Evolutionary conservation across 2,888 invertebrate species (phyloP).

Genomic region (Volucella inanis): DNA sequence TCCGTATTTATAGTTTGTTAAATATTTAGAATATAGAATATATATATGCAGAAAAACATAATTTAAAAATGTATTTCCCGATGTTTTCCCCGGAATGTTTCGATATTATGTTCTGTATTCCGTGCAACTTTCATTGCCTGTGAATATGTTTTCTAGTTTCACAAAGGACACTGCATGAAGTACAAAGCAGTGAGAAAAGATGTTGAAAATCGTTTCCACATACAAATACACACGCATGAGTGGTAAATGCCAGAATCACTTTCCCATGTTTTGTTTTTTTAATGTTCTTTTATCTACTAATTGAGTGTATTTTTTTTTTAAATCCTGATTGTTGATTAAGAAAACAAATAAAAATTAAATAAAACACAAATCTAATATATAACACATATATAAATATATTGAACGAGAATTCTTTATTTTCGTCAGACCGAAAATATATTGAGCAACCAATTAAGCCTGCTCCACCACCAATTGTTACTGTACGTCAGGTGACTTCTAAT

Average conservation of each 20-base stretch:
- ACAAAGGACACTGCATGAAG: background rate
- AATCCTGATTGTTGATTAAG: slow-evolving; percentile 1
- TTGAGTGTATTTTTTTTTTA: slow-evolving; percentile 39
- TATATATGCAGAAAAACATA: too few species aligned
- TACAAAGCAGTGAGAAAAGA: background rate
- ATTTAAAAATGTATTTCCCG: too few species aligned
- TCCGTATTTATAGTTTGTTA: too few species aligned
- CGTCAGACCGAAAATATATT: slow-evolving; percentile 89
- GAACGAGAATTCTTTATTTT: background rate
- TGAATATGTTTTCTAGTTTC: too few species aligned
- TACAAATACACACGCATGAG: slow-evolving; percentile 26
- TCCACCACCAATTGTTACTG: slow-evolving; percentile 87
- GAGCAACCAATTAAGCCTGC: slow-evolving; percentile 92
- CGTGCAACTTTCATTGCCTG: too few species aligned
- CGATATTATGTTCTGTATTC: too few species aligned
- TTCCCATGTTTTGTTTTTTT: slow-evolving; percentile 11
- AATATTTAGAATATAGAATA: too few species aligned
- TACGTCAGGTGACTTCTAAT: slow-evolving; percentile 84
- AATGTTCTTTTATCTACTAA: slow-evolving; percentile 52
- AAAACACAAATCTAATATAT: slow-evolving; percentile 77
- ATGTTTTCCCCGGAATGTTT: too few species aligned
- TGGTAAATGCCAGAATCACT: slow-evolving; percentile 10
- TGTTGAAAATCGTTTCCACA: background rate
- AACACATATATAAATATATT: slow-evolving; percentile 37
- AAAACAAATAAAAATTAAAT: background rate